A percentile compares a stretch with the other conserved stretches of the same genome.
These are phyloP conservation scores for Leptinotarsa peninsularis DNA, from an alignment of 2,888 invertebrate species.

Conservation along the genomic window DNA sequence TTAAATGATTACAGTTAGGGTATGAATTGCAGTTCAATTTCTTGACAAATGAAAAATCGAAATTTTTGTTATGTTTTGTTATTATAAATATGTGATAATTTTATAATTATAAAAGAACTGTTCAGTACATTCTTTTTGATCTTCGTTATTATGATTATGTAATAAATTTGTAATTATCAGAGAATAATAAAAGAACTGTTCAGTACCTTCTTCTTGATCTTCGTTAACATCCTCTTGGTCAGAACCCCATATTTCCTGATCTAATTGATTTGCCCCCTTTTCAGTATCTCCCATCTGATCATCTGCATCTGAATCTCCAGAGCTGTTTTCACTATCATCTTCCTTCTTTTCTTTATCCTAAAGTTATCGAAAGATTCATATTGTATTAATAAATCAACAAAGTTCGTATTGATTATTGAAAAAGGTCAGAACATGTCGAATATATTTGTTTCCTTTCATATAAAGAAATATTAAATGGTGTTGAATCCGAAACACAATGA, in stretches of 20 bases:
- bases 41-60: not conserved
- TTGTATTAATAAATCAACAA: not conserved
- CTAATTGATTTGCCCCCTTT: slow-evolving; percentile 83
- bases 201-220: slow-evolving; percentile 71
- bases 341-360: slow-evolving; percentile 53
- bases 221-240: slow-evolving; percentile 82
- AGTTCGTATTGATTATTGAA: not conserved
- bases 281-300: slow-evolving; percentile 98
- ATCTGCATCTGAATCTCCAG: slow-evolving; percentile 84
- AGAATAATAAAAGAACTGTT: not conserved
- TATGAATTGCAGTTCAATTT: too few relatives aligned
- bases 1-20: slow-evolving; percentile 4
- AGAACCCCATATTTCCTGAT: slow-evolving; percentile 86
- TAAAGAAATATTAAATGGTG: too few relatives aligned
- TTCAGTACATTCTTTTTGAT: slow-evolving; percentile 70
- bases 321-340: slow-evolving; percentile 73
- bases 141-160: slow-evolving; percentile 61
- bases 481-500: too few relatives aligned
- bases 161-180: not conserved
- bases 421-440: too few relatives aligned
- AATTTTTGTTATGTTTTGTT: not conserved
- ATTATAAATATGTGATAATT: not conserved
- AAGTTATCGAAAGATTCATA: slow-evolving; percentile 9
- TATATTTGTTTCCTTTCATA: too few relatives aligned
- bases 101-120: not conserved